A percentile compares a stretch with the other conserved stretches of the same genome.
Conservation (phyloP, 2,888 invertebrate genomes). For the Mythimna vitellina region DNA sequence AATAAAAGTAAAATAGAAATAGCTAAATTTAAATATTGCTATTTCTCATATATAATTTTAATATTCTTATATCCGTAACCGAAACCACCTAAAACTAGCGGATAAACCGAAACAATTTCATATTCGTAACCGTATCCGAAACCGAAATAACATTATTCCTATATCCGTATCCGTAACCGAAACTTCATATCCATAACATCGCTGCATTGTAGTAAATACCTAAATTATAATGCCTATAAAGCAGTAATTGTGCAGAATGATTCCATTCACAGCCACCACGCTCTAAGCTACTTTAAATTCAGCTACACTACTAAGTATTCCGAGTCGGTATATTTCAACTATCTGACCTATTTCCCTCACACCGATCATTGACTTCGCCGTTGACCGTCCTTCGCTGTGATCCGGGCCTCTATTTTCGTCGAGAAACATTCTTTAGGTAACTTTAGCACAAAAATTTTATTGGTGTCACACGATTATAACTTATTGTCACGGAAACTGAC, state of each 20-base stretch:
- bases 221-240: not conserved
- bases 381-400: not conserved
- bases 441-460: not conserved
- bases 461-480: not conserved
- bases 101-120: too few relatives aligned
- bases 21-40: too few relatives aligned
- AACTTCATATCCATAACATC: too few relatives aligned
- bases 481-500: not conserved
- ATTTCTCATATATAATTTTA: too few relatives aligned
- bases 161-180: too few relatives aligned
- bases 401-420: constrained; percentile 17
- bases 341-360: constrained; percentile 57
- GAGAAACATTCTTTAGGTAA: constrained; percentile 5
- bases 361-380: constrained; percentile 57
- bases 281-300: not conserved
- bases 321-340: not conserved
- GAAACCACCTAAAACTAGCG: too few relatives aligned
- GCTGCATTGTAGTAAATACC: too few relatives aligned
- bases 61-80: too few relatives aligned
- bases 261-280: not conserved
- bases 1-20: too few relatives aligned
- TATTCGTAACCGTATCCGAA: too few relatives aligned
- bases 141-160: too few relatives aligned
- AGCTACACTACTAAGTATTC: not conserved
- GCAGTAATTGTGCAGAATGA: not conserved